Evolutionary conservation across 2,888 invertebrate species (phyloP), one percentile per base, ranked within the genome.

Genomic region (Morpho helenor): DNA sequence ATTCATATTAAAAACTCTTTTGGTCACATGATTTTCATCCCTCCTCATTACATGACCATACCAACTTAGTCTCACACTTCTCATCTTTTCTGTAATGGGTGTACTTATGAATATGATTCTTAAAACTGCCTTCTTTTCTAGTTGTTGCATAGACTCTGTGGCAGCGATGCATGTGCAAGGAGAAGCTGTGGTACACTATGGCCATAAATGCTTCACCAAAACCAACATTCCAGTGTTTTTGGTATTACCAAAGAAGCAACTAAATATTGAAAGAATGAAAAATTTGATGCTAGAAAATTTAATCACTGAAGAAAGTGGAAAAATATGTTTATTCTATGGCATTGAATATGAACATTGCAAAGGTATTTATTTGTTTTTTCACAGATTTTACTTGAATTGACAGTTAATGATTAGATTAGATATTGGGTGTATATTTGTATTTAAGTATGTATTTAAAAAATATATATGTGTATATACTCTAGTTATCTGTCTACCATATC

Each of bases 121-220:
- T 5, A 31, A 5, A 31, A 5, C 31, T 31, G 31, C 2, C 5
- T 3, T 46, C 44, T 47, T 31, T 76, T 91, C 66, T 80, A 97
- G 97, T 79, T 98, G 97, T 80, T 98, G 98, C 79, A 94, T 97
- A 3, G 97, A 98, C 81, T 95, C 96, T 72, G 94, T 98, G 42
- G 96, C 98, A 2, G 97, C 98, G 0, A 94, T 96, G 79, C 99
- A 99, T 81, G 94, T 97, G 7, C 91, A 93, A 58, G 95, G 96
- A 0, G 96, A 98, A 82, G 94, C 95, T 41, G 88, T 99, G 2
- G 93, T 99, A 56, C 99, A 99, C 82, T 99, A 96, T 83, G 99
- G 99, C 0, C 95, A 94, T 72, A 93, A 96, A 0, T 99, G 99
- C 81, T 94, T 97, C 65, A 96, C 96, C 41, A 94, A 95, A 9